Evolutionary conservation across 2,888 invertebrate genomes (phyloP).

Genomic region (Philereme vetulata): DNA sequence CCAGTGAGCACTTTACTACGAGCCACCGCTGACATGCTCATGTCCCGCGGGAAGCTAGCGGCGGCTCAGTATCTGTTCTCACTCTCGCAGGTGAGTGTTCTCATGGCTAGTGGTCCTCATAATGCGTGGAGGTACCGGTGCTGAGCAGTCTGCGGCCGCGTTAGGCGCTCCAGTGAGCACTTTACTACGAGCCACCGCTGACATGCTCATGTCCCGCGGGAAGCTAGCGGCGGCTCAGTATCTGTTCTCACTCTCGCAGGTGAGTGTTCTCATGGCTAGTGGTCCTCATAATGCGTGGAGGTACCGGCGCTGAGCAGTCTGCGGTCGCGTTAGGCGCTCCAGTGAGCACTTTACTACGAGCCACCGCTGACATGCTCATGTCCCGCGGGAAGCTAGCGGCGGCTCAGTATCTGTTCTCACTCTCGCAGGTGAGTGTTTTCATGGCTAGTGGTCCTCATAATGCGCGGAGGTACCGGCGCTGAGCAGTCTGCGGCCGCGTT

Average conservation of each 20-base stretch:
- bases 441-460: no score
- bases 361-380: conserved; percentile 92
- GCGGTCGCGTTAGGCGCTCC: conserved; percentile 72
- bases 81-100: conserved; percentile 85
- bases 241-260: conserved; percentile 91
- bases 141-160: conserved; percentile 71
- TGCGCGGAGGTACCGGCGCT: conserved; percentile 50
- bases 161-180: conserved; percentile 81
- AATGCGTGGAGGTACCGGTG: conserved; percentile 46
- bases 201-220: conserved; percentile 89
- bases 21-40: conserved; percentile 91
- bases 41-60: conserved; percentile 88
- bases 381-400: conserved; percentile 89
- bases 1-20: conserved; percentile 87
- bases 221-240: conserved; percentile 90
- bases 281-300: no score
- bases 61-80: conserved; percentile 92
- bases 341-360: conserved; percentile 87
- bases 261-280: conserved; percentile 43
- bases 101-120: no score
- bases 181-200: conserved; percentile 91
- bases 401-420: conserved; percentile 91
- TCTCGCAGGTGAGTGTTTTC: conserved; percentile 85
- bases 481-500: conserved; percentile 72
- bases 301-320: conserved; percentile 66